These are phyloP conservation scores for Butastur rufipennis DNA, from an alignment of 2,113 vertebrate genomes.

Conservation along the genomic window DNA sequence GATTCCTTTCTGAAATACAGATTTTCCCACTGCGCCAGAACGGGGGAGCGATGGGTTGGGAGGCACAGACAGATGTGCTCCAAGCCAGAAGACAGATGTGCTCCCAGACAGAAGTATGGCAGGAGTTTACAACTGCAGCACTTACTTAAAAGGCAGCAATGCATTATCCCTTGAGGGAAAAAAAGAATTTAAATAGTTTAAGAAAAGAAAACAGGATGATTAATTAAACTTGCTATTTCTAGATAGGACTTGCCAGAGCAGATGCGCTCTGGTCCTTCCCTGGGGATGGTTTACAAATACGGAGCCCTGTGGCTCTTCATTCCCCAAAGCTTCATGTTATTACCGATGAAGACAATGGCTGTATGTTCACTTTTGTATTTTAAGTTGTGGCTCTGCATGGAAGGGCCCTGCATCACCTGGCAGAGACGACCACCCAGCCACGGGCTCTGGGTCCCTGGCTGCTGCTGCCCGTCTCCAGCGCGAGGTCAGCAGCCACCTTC, in stretches of 20 bases:
- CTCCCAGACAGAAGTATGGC: conserved; percentile 47
- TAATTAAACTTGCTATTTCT: conserved; percentile 54
- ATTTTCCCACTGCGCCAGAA: not conserved
- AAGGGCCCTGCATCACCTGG: not conserved
- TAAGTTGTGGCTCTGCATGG: not conserved
- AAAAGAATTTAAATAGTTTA: conserved; percentile 26
- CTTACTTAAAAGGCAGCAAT: conserved; percentile 62
- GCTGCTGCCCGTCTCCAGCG: not conserved
- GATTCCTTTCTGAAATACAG: conserved; percentile 9
- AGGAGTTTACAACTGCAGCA: conserved; percentile 32
- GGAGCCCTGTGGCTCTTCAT: not conserved
- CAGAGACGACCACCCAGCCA: not conserved
- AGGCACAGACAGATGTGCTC: conserved; percentile 60
- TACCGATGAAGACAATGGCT: not conserved
- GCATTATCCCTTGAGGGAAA: conserved; percentile 26
- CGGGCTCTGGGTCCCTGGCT: not conserved
- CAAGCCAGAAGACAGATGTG: conserved; percentile 50
- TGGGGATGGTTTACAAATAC: not conserved
- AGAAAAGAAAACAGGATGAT: conserved; percentile 48
- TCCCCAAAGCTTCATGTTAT: not conserved
- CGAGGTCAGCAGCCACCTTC: not conserved
- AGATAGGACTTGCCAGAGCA: conserved; percentile 38
- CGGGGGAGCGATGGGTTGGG: not conserved
- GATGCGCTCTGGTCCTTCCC: not conserved
- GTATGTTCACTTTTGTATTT: not conserved